A percentile compares a stretch with the other conserved stretches of the same genome.
phyloP scores from a whole-genome alignment of 1,140 invertebrate species.

The Linepithema humile region DNA sequence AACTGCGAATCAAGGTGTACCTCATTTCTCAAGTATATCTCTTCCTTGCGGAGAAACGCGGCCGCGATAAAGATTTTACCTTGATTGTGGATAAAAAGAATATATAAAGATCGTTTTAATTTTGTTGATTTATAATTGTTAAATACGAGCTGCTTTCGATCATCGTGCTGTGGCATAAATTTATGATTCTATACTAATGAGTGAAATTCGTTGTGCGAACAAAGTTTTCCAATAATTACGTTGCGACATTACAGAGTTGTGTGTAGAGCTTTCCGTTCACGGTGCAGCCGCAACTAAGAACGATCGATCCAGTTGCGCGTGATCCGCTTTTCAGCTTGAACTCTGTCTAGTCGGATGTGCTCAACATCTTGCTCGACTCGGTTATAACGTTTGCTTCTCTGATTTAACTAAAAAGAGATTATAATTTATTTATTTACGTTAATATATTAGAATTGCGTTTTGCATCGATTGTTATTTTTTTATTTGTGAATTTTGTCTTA shows the following conservation, averaged over 20 bases:
- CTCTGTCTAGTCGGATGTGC: conserved; percentile 32
- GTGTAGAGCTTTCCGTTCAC: neutral
- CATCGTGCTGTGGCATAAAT: neutral
- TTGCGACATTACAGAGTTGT: conserved; percentile 14
- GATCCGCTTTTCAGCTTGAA: conserved; percentile 61
- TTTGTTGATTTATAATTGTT: neutral
- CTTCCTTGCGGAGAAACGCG: neutral
- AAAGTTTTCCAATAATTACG: conserved; percentile 26
- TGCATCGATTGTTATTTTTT: neutral
- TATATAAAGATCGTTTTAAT: neutral
- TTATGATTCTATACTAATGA: neutral
- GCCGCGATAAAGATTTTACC: neutral
- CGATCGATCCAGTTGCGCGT: conserved; percentile 46
- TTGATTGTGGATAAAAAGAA: conserved; percentile 20
- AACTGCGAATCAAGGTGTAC: conserved; percentile 13
- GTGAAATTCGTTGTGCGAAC: neutral
- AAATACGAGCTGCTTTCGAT: neutral
- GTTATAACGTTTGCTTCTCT: no score
- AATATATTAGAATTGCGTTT: no score
- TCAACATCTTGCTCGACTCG: conserved; percentile 41
- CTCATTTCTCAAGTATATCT: neutral
- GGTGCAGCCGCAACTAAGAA: conserved; percentile 40
- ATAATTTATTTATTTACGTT: no score
- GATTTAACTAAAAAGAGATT: no score
- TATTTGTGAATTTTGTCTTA: no score